These are phyloP conservation scores for Avahi laniger DNA, from an alignment of 2,797 vertebrate genomes.

Conservation along the genomic window DNA sequence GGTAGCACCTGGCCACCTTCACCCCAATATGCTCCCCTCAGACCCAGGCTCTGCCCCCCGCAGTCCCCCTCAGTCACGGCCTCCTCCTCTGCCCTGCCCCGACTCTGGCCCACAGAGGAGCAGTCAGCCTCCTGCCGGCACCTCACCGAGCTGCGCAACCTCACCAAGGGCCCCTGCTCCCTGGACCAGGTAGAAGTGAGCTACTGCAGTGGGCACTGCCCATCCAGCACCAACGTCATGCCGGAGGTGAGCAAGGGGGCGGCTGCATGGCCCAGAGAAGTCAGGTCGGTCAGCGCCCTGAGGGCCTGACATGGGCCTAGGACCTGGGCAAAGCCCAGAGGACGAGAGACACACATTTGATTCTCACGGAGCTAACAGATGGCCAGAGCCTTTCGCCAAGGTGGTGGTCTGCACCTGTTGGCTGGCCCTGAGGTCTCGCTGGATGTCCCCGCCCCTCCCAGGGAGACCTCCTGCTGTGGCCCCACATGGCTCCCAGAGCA, in stretches of 20 bases:
- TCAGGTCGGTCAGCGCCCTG: not conserved
- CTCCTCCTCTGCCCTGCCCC: not conserved
- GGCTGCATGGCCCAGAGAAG: too few relatives aligned
- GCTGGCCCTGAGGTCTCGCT: not conserved
- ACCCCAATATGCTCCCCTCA: not conserved
- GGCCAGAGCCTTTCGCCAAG: not conserved
- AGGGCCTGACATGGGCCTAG: not conserved
- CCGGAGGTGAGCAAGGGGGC: constrained; percentile 86
- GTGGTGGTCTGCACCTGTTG: not conserved
- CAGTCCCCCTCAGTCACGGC: not conserved
- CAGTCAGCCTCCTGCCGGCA: constrained; percentile 84
- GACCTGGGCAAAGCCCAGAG: not conserved
- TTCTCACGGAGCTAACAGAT: not conserved
- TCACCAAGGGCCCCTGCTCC: constrained; percentile 91
- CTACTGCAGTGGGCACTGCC: constrained; percentile 92
- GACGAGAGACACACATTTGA: rapidly evolving
- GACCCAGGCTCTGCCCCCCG: not conserved
- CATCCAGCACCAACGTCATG: constrained; percentile 90
- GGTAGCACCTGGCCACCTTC: rapidly evolving
- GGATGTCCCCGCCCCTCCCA: not conserved
- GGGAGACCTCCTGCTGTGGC: not conserved
- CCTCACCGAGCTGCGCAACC: constrained; percentile 89
- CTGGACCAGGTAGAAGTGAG: constrained; percentile 92
- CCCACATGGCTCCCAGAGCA: not conserved
- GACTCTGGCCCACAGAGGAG: constrained; percentile 81